Conservation (phyloP, 2,888 invertebrate genomes). For the Micoletzkya japonica region DNA sequence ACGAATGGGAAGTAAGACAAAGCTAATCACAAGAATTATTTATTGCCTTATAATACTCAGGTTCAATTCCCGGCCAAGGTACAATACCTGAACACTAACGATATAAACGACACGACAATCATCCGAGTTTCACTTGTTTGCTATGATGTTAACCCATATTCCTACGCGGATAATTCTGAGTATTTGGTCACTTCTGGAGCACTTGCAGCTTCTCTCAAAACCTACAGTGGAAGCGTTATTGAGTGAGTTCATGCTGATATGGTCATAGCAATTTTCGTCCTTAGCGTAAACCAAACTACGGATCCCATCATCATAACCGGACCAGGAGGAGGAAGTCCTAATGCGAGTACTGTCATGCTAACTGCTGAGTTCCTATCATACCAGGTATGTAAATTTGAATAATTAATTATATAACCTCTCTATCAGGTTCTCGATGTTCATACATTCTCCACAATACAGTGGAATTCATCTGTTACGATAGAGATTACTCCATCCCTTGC, state of each 20-base stretch:
- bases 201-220: slow-evolving; percentile 41
- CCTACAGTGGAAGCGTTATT: slow-evolving; percentile 33
- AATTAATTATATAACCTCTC: slow-evolving; percentile 26
- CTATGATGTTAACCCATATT: slow-evolving; percentile 40
- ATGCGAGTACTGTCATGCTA: slow-evolving; percentile 10
- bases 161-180: slow-evolving; percentile 44
- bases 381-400: slow-evolving; percentile 30
- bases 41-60: too few relatives aligned
- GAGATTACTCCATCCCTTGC: slow-evolving; percentile 32
- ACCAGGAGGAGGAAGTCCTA: slow-evolving; percentile 16
- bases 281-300: slow-evolving; percentile 27
- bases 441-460: slow-evolving; percentile 44
- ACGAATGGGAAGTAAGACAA: slow-evolving; percentile 38
- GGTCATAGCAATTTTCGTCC: too few relatives aligned
- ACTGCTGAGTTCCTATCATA: slow-evolving; percentile 20
- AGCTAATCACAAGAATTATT: not conserved
- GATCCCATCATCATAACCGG: slow-evolving; percentile 27
- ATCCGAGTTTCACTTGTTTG: slow-evolving; percentile 33
- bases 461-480: slow-evolving; percentile 48
- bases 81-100: slow-evolving; percentile 19
- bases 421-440: slow-evolving; percentile 46
- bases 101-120: slow-evolving; percentile 2
- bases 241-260: slow-evolving; percentile 31
- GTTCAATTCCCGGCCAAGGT: slow-evolving; percentile 24
- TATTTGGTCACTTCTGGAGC: slow-evolving; percentile 45